Conservation (phyloP, 2,113 vertebrate genomes). For the Pandion haliaetus region DNA sequence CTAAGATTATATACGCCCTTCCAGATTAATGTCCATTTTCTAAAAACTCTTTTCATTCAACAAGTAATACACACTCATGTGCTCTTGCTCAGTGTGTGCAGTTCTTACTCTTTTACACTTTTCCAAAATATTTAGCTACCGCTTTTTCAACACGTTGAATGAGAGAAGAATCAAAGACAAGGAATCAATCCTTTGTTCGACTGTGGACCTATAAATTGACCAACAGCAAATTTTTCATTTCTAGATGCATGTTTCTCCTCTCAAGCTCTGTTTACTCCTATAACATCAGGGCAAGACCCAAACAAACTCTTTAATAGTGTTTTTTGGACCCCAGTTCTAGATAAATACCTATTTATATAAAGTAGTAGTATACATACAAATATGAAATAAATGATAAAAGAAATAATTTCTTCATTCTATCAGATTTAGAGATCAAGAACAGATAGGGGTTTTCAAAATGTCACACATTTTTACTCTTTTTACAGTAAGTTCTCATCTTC, state of each 20-base stretch:
- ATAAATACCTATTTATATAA: neutral
- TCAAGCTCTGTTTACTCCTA: neutral
- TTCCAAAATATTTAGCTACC: neutral
- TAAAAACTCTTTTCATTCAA: neutral
- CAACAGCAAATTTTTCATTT: neutral
- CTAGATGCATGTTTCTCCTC: neutral
- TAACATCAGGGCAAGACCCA: neutral
- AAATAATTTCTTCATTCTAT: neutral
- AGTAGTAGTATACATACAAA: neutral
- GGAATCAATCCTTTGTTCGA: neutral
- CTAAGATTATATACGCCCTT: neutral
- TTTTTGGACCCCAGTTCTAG: neutral
- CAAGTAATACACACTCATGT: neutral
- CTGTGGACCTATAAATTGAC: neutral
- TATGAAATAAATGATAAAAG: neutral
- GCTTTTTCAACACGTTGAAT: neutral
- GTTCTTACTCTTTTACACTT: neutral
- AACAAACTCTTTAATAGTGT: neutral
- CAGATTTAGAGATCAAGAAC: neutral
- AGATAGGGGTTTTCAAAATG: neutral
- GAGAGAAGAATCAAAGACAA: neutral
- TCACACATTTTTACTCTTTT: neutral
- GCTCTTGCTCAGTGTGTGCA: neutral
- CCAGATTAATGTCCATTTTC: neutral
- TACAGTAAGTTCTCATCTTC: neutral